phyloP scores from a whole-genome alignment of 2,888 invertebrate species.

The Tigriopus californicus region DNA sequence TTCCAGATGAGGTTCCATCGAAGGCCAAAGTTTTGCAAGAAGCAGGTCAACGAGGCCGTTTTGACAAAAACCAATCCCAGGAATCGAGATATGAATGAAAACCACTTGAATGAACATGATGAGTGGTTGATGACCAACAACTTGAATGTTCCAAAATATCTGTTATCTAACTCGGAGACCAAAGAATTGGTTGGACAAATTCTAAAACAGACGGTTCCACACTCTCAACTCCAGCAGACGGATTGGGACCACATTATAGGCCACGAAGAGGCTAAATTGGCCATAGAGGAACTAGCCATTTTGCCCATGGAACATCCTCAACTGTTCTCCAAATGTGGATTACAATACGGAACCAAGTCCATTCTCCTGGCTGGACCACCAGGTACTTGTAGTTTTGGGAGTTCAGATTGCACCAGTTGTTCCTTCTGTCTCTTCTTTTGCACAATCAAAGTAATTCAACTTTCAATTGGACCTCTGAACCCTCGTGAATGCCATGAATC shows the following conservation, averaged over 20 bases:
- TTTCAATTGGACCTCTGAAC: too few relatives aligned
- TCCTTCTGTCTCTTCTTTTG: too few relatives aligned
- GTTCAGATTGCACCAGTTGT: too few relatives aligned
- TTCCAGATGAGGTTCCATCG: too few relatives aligned
- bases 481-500: too few relatives aligned
- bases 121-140: not conserved
- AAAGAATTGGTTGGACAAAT: not conserved
- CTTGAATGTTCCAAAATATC: not conserved
- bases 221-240: not conserved
- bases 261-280: not conserved
- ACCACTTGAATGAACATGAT: too few relatives aligned
- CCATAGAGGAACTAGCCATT: not conserved
- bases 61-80: too few relatives aligned
- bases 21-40: too few relatives aligned
- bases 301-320: conserved; percentile 2
- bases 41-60: too few relatives aligned
- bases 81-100: too few relatives aligned
- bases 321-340: not conserved
- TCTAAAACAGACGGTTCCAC: not conserved
- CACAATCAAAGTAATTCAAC: too few relatives aligned
- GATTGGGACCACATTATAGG: not conserved
- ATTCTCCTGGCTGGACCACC: not conserved
- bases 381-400: too few relatives aligned
- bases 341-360: not conserved
- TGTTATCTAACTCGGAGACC: not conserved